Base-by-base conservation (phyloP, 2,888 invertebrate species). In the Drosophila kambysellisi region DNA sequence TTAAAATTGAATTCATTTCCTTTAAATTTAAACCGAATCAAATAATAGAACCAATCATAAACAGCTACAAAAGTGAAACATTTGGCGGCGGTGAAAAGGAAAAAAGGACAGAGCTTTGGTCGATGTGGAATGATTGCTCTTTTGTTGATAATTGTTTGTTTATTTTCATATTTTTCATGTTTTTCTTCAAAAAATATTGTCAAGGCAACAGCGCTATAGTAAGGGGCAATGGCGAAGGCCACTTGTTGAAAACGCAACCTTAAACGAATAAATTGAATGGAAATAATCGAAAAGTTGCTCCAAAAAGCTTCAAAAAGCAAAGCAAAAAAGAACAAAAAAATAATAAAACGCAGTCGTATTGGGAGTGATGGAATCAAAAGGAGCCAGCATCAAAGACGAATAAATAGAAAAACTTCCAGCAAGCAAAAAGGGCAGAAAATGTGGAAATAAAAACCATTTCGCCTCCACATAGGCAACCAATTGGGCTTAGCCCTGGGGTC, bases 201-300 rank as follows among this genome's bases (percentile, higher is more conserved):
- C 79, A 64, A 50, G 77, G 54, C 66, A 29, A 78, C 66, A 35
- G 25, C 53, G 29, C 17, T 15, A 41, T 15, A 32, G 2, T 29
- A 41, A 29, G 4, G 11, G 50, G 46, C 58, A 43, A 41, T 29
- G 41, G 29, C 3, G 29, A 15, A 25, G 46, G 62, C 65, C 75
- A 78, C 77, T 77, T 77, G 77, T 77, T 79, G 70, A 54, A 54
- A 79, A 51, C 50, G 39, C 62, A 51, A 58, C 35, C 63, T 58
- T 64, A 77, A 67, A 72, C 67, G 75, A 79, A 33, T 70, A 78
- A 77, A 71, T 77, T 71, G 77, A 79, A 77, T 75, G 79, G 79
- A 77, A 79, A 58, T 75, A 77, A 77, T 74, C 70, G 75, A 74
- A 78, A 79, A 70, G 64, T 74, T 77, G 54, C 58, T 35, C 39